Conservation (phyloP, 2,113 vertebrate species). For the Eonycteris spelaea region DNA sequence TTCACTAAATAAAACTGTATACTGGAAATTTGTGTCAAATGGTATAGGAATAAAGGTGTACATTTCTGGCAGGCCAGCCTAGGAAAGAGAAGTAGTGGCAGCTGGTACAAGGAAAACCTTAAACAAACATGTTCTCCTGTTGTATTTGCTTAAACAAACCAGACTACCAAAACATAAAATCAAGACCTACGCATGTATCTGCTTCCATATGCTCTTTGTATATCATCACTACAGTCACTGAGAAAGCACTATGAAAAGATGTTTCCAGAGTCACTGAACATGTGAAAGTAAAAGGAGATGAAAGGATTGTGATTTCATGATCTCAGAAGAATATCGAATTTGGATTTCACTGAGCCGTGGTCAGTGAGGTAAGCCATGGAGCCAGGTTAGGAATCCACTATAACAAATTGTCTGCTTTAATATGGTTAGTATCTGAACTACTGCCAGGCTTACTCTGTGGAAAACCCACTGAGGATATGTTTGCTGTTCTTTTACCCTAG, state of each 20-base stretch:
- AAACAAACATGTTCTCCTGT: conserved; percentile 57
- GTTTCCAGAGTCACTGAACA: background rate
- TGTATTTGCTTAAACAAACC: conserved; percentile 56
- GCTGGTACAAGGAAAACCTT: conserved; percentile 27
- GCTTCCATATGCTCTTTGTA: conserved; percentile 50
- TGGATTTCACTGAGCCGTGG: background rate
- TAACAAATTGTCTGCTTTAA: background rate
- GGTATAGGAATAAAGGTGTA: conserved; percentile 24
- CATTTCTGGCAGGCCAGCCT: background rate
- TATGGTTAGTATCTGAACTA: background rate
- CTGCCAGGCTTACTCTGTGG: background rate
- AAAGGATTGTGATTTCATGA: background rate
- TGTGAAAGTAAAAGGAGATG: background rate
- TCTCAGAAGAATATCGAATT: background rate
- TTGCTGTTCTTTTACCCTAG: background rate
- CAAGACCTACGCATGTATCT: conserved; percentile 46
- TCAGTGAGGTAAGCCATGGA: background rate
- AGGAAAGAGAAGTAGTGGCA: conserved; percentile 14
- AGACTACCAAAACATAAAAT: conserved; percentile 65
- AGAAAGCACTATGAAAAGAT: background rate
- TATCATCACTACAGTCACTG: background rate
- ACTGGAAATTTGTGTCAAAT: background rate
- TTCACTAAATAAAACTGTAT: background rate
- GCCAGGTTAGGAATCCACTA: background rate
- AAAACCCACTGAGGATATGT: background rate